phyloP scores from a whole-genome alignment of 2,797 vertebrate species.

The Meriones psammophilus region DNA sequence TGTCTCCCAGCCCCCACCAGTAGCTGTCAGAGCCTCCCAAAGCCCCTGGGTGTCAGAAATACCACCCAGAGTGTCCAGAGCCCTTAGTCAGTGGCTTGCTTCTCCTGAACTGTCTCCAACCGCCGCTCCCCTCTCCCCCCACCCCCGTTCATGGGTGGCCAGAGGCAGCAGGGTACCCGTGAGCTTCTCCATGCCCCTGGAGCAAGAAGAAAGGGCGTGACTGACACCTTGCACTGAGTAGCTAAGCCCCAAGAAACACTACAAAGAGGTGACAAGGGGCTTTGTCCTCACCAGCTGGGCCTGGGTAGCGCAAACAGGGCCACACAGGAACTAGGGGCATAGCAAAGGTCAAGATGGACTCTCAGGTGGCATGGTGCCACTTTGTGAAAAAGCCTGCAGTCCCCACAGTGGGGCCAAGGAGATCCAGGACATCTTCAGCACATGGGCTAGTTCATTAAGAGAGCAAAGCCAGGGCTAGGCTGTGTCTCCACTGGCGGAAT shows the following conservation, averaged over 20 bases:
- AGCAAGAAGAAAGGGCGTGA: not conserved
- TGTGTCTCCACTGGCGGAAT: not conserved
- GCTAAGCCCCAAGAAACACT: not conserved
- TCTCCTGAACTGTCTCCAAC: not conserved
- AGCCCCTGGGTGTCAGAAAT: slow-evolving; percentile 77
- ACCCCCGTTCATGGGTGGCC: not conserved
- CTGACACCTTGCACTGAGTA: not conserved
- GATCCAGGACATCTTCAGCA: not conserved
- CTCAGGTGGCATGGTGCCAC: not conserved
- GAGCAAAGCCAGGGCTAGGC: not conserved
- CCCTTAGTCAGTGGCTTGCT: not conserved
- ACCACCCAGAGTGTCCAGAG: slow-evolving; percentile 53
- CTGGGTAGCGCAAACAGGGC: not conserved
- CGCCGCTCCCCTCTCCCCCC: too few species aligned
- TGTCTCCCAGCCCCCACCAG: slow-evolving; percentile 58
- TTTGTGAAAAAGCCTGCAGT: not conserved
- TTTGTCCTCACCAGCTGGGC: not conserved
- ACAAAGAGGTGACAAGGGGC: not conserved
- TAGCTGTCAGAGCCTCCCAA: slow-evolving; percentile 85
- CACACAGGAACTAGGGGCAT: not conserved
- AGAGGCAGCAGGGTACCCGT: not conserved
- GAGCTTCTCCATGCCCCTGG: not conserved
- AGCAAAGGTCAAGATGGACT: not conserved
- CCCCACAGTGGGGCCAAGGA: not conserved
- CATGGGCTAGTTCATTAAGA: slow-evolving; percentile 35